Conservation (phyloP, 2,888 invertebrate genomes). For the Ophonus ardosiacus region DNA sequence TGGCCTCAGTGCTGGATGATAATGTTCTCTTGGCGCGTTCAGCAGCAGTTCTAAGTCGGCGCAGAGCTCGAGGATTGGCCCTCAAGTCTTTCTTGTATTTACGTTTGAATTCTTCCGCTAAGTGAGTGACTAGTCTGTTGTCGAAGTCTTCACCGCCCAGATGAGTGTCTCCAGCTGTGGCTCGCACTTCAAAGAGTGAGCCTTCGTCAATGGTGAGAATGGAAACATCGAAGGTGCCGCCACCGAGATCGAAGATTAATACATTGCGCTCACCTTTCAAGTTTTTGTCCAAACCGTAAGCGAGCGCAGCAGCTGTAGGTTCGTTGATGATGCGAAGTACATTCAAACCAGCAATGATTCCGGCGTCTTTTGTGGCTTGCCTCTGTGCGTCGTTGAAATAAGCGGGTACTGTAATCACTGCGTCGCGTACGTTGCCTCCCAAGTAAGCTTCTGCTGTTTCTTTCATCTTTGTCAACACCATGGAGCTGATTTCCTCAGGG, state of each 20-base stretch:
- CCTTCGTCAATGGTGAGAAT: slow-evolving; percentile 82
- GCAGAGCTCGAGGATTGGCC: slow-evolving; percentile 81
- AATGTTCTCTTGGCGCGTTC: slow-evolving; percentile 88
- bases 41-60: slow-evolving; percentile 85
- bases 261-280: slow-evolving; percentile 74
- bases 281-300: slow-evolving; percentile 78
- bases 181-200: slow-evolving; percentile 77
- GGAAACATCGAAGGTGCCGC: slow-evolving; percentile 84
- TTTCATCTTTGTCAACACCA: slow-evolving; percentile 80
- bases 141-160: slow-evolving; percentile 76
- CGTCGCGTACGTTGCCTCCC: slow-evolving; percentile 82
- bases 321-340: slow-evolving; percentile 83
- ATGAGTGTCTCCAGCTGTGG: slow-evolving; percentile 79
- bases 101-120: slow-evolving; percentile 84
- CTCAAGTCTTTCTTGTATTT: slow-evolving; percentile 85
- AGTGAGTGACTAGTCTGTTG: slow-evolving; percentile 82
- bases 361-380: slow-evolving; percentile 85
- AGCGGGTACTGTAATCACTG: slow-evolving; percentile 88
- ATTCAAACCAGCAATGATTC: slow-evolving; percentile 82
- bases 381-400: slow-evolving; percentile 84
- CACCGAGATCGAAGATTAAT: slow-evolving; percentile 78
- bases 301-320: slow-evolving; percentile 80
- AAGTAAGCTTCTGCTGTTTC: slow-evolving; percentile 86
- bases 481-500: slow-evolving; percentile 85
- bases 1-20: slow-evolving; percentile 86